These are phyloP conservation scores for Trisateles emortualis DNA, from an alignment of 2,888 invertebrate genomes.

Conservation along the genomic window DNA sequence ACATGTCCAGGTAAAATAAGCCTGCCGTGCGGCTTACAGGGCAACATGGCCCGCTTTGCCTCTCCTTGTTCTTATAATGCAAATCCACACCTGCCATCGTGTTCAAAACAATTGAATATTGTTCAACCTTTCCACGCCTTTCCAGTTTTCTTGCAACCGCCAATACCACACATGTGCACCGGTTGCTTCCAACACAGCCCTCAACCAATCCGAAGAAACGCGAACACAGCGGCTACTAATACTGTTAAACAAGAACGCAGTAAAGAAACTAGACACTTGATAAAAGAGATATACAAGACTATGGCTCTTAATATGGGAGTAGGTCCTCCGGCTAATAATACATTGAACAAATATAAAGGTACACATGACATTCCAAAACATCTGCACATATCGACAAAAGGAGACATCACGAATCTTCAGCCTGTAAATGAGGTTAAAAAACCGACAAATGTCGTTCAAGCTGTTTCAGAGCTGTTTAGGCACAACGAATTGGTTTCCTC, in stretches of 20 bases:
- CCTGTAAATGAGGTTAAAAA: constrained; percentile 27
- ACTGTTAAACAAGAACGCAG: constrained; percentile 53
- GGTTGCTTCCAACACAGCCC: constrained; percentile 57
- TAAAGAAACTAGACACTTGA: constrained; percentile 72
- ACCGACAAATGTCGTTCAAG: constrained; percentile 34
- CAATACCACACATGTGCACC: constrained; percentile 56
- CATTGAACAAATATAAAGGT: constrained; percentile 52
- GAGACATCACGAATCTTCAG: neutral
- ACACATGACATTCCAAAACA: constrained; percentile 13
- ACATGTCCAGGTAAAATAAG: neutral
- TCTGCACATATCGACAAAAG: neutral
- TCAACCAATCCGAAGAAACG: constrained; percentile 34
- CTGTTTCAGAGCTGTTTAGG: constrained; percentile 54
- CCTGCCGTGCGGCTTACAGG: neutral
- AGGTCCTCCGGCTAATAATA: constrained; percentile 55
- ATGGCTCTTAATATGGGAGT: constrained; percentile 63
- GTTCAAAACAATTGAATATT: constrained; percentile 56
- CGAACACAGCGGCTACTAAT: constrained; percentile 65
- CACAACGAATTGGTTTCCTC: constrained; percentile 50
- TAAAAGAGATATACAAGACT: constrained; percentile 80
- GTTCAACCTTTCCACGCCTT: constrained; percentile 64
- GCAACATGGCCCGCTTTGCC: neutral
- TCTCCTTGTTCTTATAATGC: constrained; percentile 62
- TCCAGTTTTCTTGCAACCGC: constrained; percentile 66
- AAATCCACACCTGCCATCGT: constrained; percentile 58